Conservation (phyloP, 2,797 vertebrate species). For the Cuculus canorus region DNA sequence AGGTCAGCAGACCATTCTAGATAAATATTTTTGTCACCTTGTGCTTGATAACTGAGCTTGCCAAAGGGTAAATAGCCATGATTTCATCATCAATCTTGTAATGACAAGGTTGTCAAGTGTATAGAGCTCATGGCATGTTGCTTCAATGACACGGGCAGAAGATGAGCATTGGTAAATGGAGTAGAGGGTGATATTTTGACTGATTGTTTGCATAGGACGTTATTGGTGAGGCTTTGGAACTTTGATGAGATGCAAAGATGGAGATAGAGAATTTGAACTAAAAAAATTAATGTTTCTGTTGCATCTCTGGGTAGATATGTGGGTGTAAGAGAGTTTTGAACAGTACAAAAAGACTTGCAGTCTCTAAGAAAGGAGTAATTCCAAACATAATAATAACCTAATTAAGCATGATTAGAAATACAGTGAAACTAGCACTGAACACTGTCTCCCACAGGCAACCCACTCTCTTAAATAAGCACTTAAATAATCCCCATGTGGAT, state of each 20-base stretch:
- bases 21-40: conserved; percentile 49
- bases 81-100: conserved; percentile 31
- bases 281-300: background rate
- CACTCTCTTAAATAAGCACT: conserved; percentile 61
- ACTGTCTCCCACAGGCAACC: conserved; percentile 37
- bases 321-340: background rate
- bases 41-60: background rate
- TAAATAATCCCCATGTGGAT: conserved; percentile 55
- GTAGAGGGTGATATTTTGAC: background rate
- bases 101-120: conserved; percentile 27
- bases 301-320: background rate
- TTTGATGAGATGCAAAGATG: background rate
- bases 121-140: background rate
- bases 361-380: conserved; percentile 17
- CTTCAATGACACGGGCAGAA: background rate
- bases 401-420: conserved; percentile 55
- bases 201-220: background rate
- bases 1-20: conserved; percentile 24
- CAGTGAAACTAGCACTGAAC: background rate
- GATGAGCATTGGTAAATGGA: background rate
- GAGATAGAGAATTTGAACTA: background rate
- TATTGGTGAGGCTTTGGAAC: background rate
- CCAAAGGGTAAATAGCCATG: conserved; percentile 20
- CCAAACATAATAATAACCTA: conserved; percentile 47
- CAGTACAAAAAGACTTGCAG: background rate